A percentile compares a stretch with the other conserved stretches of the same genome.
phyloP scores from a whole-genome alignment of 2,888 invertebrate genomes.

The Perithous albicinctus region DNA sequence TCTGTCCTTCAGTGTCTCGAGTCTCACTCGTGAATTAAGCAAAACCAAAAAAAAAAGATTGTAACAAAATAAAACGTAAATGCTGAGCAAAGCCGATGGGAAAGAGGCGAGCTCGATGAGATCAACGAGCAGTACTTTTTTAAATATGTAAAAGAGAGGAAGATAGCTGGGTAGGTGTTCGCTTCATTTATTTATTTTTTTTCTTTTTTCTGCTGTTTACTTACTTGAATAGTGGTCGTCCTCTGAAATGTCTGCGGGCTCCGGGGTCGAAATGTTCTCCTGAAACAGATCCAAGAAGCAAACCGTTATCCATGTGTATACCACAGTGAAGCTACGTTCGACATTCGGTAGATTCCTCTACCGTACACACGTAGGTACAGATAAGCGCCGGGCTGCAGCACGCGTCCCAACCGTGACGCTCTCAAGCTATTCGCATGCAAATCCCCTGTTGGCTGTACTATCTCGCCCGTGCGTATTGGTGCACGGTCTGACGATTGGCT shows the following conservation, averaged over 20 bases:
- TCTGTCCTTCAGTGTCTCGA: background rate
- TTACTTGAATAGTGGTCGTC: conserved; percentile 91
- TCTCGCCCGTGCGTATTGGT: conserved; percentile 21
- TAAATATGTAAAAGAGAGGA: conserved; percentile 48
- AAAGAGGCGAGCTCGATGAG: conserved; percentile 1
- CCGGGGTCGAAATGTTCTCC: conserved; percentile 90
- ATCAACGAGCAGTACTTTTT: conserved; percentile 26
- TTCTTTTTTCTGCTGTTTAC: conserved; percentile 74
- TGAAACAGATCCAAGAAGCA: conserved; percentile 85
- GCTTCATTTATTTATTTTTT: conserved; percentile 52
- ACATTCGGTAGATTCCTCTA: conserved; percentile 53
- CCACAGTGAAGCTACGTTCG: conserved; percentile 33
- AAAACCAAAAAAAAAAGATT: background rate
- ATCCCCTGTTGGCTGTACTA: conserved; percentile 61
- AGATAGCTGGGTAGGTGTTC: conserved; percentile 18
- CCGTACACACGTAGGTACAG: conserved; percentile 5
- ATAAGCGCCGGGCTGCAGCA: conserved; percentile 47
- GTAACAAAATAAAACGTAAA: background rate
- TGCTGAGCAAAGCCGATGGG: conserved; percentile 3
- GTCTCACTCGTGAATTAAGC: background rate
- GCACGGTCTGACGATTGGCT: background rate
- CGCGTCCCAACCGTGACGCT: conserved; percentile 67
- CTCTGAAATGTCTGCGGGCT: conserved; percentile 89
- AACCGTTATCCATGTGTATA: conserved; percentile 64
- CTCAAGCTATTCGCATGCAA: conserved; percentile 70